These are phyloP conservation scores for Cecropterus lyciades DNA, from an alignment of 1,140 invertebrate species.

Conservation along the genomic window DNA sequence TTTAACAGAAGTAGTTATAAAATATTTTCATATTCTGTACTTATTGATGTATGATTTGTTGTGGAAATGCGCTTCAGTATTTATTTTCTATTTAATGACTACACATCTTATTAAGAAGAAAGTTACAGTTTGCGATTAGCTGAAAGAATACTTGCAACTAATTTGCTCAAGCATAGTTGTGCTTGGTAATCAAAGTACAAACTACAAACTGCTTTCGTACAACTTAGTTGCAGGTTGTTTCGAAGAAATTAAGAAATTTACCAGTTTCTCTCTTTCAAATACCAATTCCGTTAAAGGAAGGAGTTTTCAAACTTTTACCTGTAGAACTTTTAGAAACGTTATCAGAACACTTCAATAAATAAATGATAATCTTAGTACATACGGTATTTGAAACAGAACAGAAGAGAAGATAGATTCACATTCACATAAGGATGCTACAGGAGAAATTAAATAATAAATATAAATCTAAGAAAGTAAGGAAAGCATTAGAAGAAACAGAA, in stretches of 20 bases:
- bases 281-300: background rate
- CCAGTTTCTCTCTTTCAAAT: slow-evolving; percentile 21
- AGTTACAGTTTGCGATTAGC: slow-evolving; percentile 20
- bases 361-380: background rate
- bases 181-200: slow-evolving; percentile 16
- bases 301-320: too few species aligned
- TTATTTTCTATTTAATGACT: slow-evolving; percentile 10
- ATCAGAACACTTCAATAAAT: too few species aligned
- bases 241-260: slow-evolving; percentile 14
- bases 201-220: slow-evolving; percentile 8
- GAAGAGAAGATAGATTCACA: slow-evolving; percentile 35
- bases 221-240: slow-evolving; percentile 22
- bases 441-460: slow-evolving; percentile 53
- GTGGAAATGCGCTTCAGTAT: background rate
- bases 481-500: slow-evolving; percentile 65
- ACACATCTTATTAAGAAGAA: background rate
- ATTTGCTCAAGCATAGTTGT: slow-evolving; percentile 20
- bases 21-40: background rate
- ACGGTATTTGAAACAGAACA: slow-evolving; percentile 32
- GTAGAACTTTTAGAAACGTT: too few species aligned
- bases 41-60: background rate
- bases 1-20: slow-evolving; percentile 14
- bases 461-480: slow-evolving; percentile 64
- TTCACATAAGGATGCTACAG: slow-evolving; percentile 64
- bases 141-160: slow-evolving; percentile 26